Conservation (phyloP, 2,888 invertebrate genomes). For the Erannis defoliaria region DNA sequence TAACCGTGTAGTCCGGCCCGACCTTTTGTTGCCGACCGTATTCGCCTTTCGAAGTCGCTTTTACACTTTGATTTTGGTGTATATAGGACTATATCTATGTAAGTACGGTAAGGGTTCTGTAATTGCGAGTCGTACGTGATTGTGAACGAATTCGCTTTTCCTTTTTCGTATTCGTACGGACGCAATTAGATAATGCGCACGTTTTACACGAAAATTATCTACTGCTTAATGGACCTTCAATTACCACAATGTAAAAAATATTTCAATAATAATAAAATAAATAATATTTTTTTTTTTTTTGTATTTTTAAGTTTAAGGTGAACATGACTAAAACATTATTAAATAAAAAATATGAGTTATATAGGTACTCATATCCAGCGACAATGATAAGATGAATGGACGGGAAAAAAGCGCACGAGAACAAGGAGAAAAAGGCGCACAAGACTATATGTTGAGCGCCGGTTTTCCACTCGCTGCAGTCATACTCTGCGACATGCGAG, state of each 20-base stretch:
- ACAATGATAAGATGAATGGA: too few species aligned
- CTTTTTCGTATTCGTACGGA: constrained; percentile 3
- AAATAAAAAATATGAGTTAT: too few species aligned
- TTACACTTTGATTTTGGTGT: constrained; percentile 24
- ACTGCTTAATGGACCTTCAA: neutral
- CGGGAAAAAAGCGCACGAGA: too few species aligned
- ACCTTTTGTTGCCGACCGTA: constrained; percentile 26
- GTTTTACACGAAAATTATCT: neutral
- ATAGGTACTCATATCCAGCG: too few species aligned
- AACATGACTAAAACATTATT: too few species aligned
- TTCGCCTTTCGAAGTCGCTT: constrained; percentile 18
- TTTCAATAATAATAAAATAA: too few species aligned
- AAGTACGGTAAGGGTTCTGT: constrained; percentile 4
- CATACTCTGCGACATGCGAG: too few species aligned
- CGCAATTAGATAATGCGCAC: constrained; percentile 2
- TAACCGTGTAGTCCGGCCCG: constrained; percentile 42
- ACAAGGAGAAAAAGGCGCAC: too few species aligned
- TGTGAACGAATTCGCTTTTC: constrained; percentile 13
- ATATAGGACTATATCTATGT: neutral
- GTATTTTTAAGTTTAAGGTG: too few species aligned
- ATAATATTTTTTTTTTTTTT: too few species aligned
- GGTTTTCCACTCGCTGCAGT: too few species aligned
- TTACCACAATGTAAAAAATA: neutral
- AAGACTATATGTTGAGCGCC: too few species aligned
- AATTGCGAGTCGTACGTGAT: constrained; percentile 16